These are phyloP conservation scores for Hofmannophila pseudospretella DNA, from an alignment of 2,888 invertebrate genomes.

Conservation along the genomic window DNA sequence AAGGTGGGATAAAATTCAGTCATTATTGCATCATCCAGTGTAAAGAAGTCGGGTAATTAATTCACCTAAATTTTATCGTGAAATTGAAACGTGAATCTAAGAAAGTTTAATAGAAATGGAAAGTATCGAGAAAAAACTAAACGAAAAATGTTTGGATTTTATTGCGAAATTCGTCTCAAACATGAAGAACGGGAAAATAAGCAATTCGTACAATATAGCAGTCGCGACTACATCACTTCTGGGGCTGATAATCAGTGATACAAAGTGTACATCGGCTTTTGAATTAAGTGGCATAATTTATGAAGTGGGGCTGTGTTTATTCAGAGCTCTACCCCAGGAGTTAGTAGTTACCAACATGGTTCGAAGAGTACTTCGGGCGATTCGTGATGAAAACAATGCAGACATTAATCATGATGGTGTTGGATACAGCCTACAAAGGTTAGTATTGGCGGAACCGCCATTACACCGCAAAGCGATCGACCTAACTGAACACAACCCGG, in stretches of 20 bases:
- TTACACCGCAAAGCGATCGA: conserved; percentile 41
- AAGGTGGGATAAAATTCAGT: too few species aligned
- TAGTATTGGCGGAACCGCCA: conserved; percentile 46
- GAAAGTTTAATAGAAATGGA: too few species aligned
- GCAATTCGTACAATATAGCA: conserved; percentile 84
- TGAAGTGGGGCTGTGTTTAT: conserved; percentile 33
- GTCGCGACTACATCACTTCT: conserved; percentile 83
- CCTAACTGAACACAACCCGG: conserved; percentile 36
- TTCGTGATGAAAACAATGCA: conserved; percentile 87
- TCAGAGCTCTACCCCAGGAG: conserved; percentile 82
- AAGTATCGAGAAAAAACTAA: too few species aligned
- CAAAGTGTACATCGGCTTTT: conserved; percentile 84
- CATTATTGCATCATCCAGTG: too few species aligned
- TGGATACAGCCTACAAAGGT: conserved; percentile 58
- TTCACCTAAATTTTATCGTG: too few species aligned
- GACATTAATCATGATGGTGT: conserved; percentile 43
- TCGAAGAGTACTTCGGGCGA: conserved; percentile 86
- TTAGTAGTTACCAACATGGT: conserved; percentile 90
- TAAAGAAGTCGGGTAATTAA: too few species aligned
- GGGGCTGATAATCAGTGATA: conserved; percentile 84
- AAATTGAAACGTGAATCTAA: too few species aligned
- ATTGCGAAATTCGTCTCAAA: conserved; percentile 55
- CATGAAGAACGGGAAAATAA: conserved; percentile 67
- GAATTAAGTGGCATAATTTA: conserved; percentile 54
- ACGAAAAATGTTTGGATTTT: too few species aligned